phyloP scores from a whole-genome alignment of 92 coral and sea anemone genomes.

The Actinostola sp. region DNA sequence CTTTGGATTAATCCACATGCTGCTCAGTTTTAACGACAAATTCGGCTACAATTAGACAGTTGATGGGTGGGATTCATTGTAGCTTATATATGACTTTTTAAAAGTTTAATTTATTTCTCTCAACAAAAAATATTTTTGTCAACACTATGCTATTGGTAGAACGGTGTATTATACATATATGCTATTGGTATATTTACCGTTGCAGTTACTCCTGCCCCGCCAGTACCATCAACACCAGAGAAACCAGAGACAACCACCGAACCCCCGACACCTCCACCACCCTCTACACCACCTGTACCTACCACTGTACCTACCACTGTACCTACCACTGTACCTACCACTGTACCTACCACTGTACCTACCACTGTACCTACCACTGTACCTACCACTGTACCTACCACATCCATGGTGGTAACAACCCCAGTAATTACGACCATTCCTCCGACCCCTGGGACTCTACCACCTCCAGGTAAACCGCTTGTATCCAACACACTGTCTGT shows the following conservation, averaged over 20 bases:
- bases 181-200: neutral
- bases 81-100: too few relatives aligned
- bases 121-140: neutral
- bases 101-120: neutral
- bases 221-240: neutral
- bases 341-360: neutral
- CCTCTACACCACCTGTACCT: neutral
- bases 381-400: neutral
- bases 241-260: neutral
- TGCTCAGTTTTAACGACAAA: too few relatives aligned
- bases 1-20: too few relatives aligned
- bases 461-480: constrained; percentile 4
- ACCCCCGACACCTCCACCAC: neutral
- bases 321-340: neutral
- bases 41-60: too few relatives aligned
- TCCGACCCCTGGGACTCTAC: constrained; percentile 21
- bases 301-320: constrained; percentile 2
- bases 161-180: neutral
- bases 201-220: constrained; percentile 22
- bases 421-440: too few relatives aligned
- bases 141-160: neutral
- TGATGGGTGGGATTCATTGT: too few relatives aligned
- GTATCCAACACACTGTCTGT: neutral
- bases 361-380: too few relatives aligned
- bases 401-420: neutral